Evolutionary conservation across 1,140 invertebrate species (phyloP), one percentile per base, ranked within the genome.

Genomic region (Drosophila punjabiensis): DNA sequence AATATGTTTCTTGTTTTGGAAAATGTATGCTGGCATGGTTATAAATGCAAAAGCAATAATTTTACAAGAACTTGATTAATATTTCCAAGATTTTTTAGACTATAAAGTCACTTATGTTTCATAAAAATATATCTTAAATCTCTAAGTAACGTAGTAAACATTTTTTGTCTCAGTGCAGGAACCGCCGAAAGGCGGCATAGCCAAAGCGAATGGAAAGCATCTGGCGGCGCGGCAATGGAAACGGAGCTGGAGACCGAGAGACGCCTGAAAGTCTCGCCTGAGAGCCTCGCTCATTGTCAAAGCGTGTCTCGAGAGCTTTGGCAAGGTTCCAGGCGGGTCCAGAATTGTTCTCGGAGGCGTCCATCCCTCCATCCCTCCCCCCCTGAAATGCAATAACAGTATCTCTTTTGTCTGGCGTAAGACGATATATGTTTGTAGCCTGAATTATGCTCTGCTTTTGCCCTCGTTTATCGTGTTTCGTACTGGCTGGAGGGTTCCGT

Each of bases 211-310:
- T 63, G 74, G 24, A 55, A 70, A 62, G 41, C 59, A 53, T 68
- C 56, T 69, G 55, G 53, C 50, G 11, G 56, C 16, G 33, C 20
- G 55, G 55, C 55, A 58, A 39, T 58, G 55, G 55, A 58, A 39
- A n/a, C 55, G 7, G 20, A 58, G 14, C 14, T 58, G 35, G 55
- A 58, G 55, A 58, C 55, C 4, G 43, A 48, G 28, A 66, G 83
- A 64, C 82, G 83, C 83, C 83, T 35, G 24, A 50, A 47, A 69
- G 83, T 86, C 83, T 86, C 83, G 83, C 80, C 84, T 80, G 83
- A 87, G 71, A 83, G 80, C 79, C 76, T 87, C 66, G 45, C 63
- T 73, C 76, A 87, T 87, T 87, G 83, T 82, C 83, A 82, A 76
- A 56, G 47, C 39, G 48, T 47, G 65, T 79, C 76, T 65, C 76